phyloP scores from a whole-genome alignment of 1,140 invertebrate species.

The Chrysopa pallens region DNA sequence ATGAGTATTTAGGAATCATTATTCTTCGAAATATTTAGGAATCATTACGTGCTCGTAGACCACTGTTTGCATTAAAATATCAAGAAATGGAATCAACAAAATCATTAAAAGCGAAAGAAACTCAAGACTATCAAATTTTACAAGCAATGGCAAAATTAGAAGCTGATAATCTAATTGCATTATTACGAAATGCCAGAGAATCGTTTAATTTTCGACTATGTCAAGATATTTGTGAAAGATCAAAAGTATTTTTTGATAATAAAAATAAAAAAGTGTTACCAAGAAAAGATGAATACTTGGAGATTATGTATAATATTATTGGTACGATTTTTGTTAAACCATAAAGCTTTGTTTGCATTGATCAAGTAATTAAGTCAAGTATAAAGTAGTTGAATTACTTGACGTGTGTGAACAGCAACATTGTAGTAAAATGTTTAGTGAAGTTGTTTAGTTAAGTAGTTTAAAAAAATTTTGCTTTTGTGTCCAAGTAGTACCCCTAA shows the following conservation, averaged over 20 bases:
- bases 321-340: not conserved
- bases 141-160: not conserved
- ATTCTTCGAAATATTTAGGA: too few relatives aligned
- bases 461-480: too few relatives aligned
- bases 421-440: too few relatives aligned
- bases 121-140: not conserved
- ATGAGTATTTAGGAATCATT: too few relatives aligned
- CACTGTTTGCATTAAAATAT: not conserved
- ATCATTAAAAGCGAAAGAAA: not conserved
- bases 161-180: not conserved
- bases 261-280: not conserved
- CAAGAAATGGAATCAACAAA: not conserved
- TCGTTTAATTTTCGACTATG: not conserved
- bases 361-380: too few relatives aligned
- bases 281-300: not conserved
- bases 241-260: not conserved
- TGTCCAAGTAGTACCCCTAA: too few relatives aligned
- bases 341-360: too few relatives aligned
- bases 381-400: too few relatives aligned
- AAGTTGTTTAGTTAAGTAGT: too few relatives aligned
- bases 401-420: too few relatives aligned
- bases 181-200: not conserved
- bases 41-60: not conserved
- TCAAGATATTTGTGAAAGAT: not conserved
- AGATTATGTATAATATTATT: not conserved